Conservation (phyloP, 2,888 invertebrate species). For the Leptogaster cylindrica region DNA sequence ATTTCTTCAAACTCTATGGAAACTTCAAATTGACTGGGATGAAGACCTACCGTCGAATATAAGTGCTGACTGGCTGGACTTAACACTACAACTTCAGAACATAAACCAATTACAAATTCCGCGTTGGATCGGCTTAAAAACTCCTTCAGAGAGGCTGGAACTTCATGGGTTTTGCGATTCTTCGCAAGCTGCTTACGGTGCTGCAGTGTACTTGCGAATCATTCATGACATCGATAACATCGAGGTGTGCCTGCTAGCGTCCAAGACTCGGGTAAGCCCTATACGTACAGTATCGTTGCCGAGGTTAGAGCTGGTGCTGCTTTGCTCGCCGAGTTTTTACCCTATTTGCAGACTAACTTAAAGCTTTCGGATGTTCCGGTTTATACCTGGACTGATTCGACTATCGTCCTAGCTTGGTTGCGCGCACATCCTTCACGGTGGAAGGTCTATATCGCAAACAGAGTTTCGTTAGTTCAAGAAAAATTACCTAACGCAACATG, state of each 20-base stretch:
- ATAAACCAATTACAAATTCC: constrained; percentile 23
- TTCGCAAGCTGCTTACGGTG: constrained; percentile 43
- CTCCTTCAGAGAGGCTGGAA: background rate
- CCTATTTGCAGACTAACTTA: background rate
- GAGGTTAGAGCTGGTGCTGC: constrained; percentile 47
- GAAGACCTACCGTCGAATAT: background rate
- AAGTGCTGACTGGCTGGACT: background rate
- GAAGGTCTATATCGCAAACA: constrained; percentile 5
- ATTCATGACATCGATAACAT: background rate
- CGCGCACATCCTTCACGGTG: background rate
- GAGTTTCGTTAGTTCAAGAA: background rate
- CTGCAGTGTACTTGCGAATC: constrained; percentile 36
- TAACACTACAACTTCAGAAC: background rate
- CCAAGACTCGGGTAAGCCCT: background rate
- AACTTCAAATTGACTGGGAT: constrained; percentile 7
- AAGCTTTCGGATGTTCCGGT: background rate
- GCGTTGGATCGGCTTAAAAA: constrained; percentile 39
- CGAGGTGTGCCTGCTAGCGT: constrained; percentile 37
- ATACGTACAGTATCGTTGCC: constrained; percentile 48
- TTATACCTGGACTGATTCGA: background rate
- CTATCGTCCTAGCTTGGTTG: background rate
- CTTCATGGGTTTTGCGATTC: constrained; percentile 45
- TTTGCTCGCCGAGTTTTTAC: background rate
- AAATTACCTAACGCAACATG: background rate
- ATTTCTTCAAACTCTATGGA: constrained; percentile 44